phyloP scores from a whole-genome alignment of 2,113 vertebrate species.

The Eretmochelys imbricata region DNA sequence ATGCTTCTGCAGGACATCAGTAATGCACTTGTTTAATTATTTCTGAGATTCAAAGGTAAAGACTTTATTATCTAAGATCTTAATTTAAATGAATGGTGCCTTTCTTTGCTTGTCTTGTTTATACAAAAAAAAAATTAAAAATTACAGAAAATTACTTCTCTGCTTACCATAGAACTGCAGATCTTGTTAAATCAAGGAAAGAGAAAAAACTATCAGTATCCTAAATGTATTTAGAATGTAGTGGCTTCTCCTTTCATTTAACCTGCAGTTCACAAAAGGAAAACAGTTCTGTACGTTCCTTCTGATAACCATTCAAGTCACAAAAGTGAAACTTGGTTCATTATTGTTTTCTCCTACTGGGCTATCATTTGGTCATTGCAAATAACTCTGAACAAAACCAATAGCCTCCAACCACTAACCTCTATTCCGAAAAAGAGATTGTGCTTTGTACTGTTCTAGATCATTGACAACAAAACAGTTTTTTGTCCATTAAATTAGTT shows the following conservation, averaged over 20 bases:
- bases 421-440: neutral
- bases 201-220: neutral
- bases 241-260: neutral
- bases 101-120: neutral
- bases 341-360: neutral
- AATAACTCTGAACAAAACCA: slow-evolving; percentile 7
- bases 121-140: neutral
- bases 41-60: slow-evolving; percentile 15
- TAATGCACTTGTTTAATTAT: neutral
- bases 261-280: neutral
- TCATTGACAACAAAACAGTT: neutral
- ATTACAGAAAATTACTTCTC: neutral
- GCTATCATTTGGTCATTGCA: neutral
- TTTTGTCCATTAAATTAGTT: neutral
- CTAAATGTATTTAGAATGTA: neutral
- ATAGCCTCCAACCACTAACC: neutral
- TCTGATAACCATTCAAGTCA: neutral
- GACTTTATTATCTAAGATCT: neutral
- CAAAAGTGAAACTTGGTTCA: neutral
- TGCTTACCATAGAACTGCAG: neutral
- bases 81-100: neutral
- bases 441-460: neutral
- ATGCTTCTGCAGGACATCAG: neutral
- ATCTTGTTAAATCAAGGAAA: neutral
- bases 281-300: neutral